Evolutionary conservation across 2,797 vertebrate genomes (phyloP).

Genomic region (Pristis pectinata): DNA sequence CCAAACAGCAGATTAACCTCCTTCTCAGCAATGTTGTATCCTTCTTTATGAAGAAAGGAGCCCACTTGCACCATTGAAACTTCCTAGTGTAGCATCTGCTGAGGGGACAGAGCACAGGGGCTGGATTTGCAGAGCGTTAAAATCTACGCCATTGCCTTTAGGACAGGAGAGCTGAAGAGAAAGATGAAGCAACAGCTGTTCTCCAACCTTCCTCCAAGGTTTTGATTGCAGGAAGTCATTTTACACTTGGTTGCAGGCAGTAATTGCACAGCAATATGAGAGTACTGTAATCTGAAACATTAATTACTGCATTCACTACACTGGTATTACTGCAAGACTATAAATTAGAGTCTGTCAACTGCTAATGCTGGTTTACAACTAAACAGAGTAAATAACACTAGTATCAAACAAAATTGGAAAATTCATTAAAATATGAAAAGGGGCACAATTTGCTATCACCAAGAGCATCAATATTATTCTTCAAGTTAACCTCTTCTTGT

Average conservation of each 20-base stretch:
- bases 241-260: constrained; percentile 19
- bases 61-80: no score
- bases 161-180: neutral
- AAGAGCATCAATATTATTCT: neutral
- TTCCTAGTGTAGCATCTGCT: neutral
- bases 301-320: constrained; percentile 26
- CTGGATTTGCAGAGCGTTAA: neutral
- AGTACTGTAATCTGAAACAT: constrained; percentile 34
- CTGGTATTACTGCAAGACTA: constrained; percentile 7
- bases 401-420: neutral
- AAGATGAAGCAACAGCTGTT: constrained; percentile 19
- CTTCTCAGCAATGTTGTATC: neutral
- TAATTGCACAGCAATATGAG: constrained; percentile 5
- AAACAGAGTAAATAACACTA: constrained; percentile 16
- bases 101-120: no score
- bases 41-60: neutral
- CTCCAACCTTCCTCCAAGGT: neutral
- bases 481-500: neutral
- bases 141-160: neutral
- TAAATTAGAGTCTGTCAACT: constrained; percentile 14
- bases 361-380: constrained; percentile 13
- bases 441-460: neutral
- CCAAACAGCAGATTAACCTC: neutral
- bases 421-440: neutral
- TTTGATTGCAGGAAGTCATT: constrained; percentile 6